A percentile compares a stretch with the other conserved stretches of the same genome.
Conservation (phyloP, 1,140 invertebrate species). For the Vollenhovia emeryi region DNA sequence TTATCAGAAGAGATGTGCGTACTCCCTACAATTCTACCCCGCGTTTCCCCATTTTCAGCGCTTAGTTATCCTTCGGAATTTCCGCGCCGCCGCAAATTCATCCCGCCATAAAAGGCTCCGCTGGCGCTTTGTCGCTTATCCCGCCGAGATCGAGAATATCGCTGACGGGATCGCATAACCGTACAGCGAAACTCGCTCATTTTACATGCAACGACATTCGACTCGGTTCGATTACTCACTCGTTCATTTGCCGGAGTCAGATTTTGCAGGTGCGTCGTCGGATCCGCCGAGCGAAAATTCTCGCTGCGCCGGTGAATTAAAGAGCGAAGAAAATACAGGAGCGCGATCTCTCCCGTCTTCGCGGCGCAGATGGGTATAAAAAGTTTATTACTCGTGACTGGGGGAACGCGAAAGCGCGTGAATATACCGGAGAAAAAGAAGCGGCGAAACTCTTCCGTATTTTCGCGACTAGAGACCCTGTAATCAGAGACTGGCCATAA, state of each 20-base stretch:
- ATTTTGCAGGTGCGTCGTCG: constrained; percentile 37
- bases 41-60: constrained; percentile 12
- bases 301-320: neutral
- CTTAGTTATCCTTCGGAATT: constrained; percentile 8
- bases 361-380: neutral
- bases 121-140: constrained; percentile 20
- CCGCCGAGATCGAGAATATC: constrained; percentile 14
- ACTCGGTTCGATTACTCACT: constrained; percentile 43
- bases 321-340: neutral
- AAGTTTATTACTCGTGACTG: constrained; percentile 32
- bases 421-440: neutral
- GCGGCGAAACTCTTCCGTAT: neutral
- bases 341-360: neutral
- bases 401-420: constrained; percentile 17
- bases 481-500: too few species aligned
- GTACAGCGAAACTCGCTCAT: neutral
- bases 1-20: constrained; percentile 6
- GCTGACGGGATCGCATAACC: constrained; percentile 20
- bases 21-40: neutral
- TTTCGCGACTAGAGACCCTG: neutral
- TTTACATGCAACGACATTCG: constrained; percentile 2
- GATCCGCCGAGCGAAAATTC: neutral
- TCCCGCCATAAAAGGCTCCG: neutral
- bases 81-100: neutral
- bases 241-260: constrained; percentile 18